Base-by-base conservation (phyloP, 2,888 invertebrate genomes). In the Leptarthrus brevirostris region DNA sequence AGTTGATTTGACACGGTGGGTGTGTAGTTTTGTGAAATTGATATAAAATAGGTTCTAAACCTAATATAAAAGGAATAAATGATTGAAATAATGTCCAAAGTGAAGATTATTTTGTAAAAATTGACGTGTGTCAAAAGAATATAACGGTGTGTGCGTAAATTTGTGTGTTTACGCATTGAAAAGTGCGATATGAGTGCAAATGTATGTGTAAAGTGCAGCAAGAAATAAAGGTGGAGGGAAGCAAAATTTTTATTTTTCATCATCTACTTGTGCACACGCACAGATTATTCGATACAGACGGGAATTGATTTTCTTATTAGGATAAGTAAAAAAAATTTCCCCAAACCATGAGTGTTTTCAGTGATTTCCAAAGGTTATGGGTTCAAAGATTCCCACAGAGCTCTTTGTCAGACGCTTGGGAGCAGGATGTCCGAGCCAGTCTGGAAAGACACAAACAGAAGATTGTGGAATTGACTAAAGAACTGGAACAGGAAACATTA, bases 361-460 rank as follows among this genome's bases (percentile, higher is more conserved):
- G 92, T 83, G 94, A 94, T 88, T 94, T 95, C 86, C 93, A 94
- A 87, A 92, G 93, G 85, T 92, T 95, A 86, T 95, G 95, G 95
- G 90, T 91, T 87, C 92, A 94, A 88, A 89, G 94, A 83, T 95
- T 95, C 88, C 95, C 95, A 79, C 94, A 94, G 83, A 94, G 93
- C 87, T 92, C 93, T 80, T 88, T 95, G 81, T 95, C 95, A 84
- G 93, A 93, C 83, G 94, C 94, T 84, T 95, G 94, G 95, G 95
- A 95, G 86, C 94, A 94, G 87, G 94, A 95, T 88, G 94, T 95
- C 82, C 90, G 94, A 83, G 93, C 93, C 79, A 95, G 95, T 87
- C 89, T 96, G 81, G 90, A 92, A 81, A 93, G 94, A 86, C 95
- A 96, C 88, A 93, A 93, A 87, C 91, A 93, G 85, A 93, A 93